Evolutionary conservation across 1,140 invertebrate genomes (phyloP).

Genomic region (Lepidurus couesii): DNA sequence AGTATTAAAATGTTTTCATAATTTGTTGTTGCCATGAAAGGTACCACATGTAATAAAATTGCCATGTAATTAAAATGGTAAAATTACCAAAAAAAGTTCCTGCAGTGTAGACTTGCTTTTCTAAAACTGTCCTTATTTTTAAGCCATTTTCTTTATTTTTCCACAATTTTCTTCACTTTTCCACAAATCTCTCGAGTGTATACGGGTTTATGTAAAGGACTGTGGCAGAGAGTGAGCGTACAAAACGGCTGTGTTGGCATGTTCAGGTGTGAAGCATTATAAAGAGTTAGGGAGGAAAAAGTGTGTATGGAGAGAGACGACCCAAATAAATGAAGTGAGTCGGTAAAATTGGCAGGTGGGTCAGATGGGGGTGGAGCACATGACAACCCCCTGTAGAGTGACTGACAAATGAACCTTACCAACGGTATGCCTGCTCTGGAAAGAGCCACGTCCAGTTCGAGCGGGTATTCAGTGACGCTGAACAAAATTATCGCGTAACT

Average conservation of each 20-base stretch:
- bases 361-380: constrained; percentile 20
- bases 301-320: background rate
- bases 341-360: constrained; percentile 11
- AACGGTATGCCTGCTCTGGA: background rate
- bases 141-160: too few relatives aligned
- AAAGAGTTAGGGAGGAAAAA: background rate
- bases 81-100: too few relatives aligned
- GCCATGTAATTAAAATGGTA: too few relatives aligned
- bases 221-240: too few relatives aligned
- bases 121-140: too few relatives aligned
- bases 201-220: too few relatives aligned
- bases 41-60: too few relatives aligned
- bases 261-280: background rate
- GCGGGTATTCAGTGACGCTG: background rate
- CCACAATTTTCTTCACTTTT: too few relatives aligned
- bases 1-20: too few relatives aligned
- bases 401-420: background rate
- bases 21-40: too few relatives aligned
- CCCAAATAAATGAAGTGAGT: constrained; percentile 19
- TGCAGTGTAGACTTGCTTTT: too few relatives aligned
- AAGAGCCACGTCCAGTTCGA: background rate
- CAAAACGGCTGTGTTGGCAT: too few relatives aligned
- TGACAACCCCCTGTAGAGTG: constrained; percentile 9
- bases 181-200: background rate
- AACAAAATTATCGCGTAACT: background rate